Base-by-base conservation (phyloP, 1,140 invertebrate species). In the Drosophila leontia region DNA sequence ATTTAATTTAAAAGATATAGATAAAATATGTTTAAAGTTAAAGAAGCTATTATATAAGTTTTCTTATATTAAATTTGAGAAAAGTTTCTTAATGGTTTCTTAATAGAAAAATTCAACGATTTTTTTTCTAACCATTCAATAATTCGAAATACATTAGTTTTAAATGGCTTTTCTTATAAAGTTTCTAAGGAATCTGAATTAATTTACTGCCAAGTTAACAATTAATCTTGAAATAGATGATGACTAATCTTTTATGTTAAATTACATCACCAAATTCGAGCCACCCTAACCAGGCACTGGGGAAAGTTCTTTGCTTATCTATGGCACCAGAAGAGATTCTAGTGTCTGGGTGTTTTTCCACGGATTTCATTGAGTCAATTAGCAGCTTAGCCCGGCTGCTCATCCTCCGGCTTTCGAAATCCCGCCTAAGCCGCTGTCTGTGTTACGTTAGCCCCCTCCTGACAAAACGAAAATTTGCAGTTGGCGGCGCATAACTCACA, bases 401-500 rank as follows among this genome's bases (percentile, higher is more conserved):
- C 34, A 9, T 41, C 19, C 42, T 45, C 32, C 32, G 34, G 7
- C 45, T 29, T 23, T 23, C 23, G 23, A 70, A 84, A 80, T 70
- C 47, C 34, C 45, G 26, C 58, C 37, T 59, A 84, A 65, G 59
- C 48, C 41, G 35, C 9, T 53, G 32, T 45, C 65, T 47, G 58
- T 32, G 63, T 39, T 42, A 47, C 48, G 26, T 47, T 45, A 32
- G 11, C 0, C 19, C 2, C 34, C 7, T 4, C 6, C 12, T 12
- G 11, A 26, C 35, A 51, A 60, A 61, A 45, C 44, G 48, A 56
- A 71, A 69, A 60, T 35, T 37, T 48, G 78, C 76, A 64, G 64
- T 78, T 86, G 42, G 63, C 19, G 44, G 47, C 80, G 47, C 80
- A 83, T 83, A 83, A 83, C 84, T 87, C 80, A 88, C 39, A 62